Percentiles rank a stretch among this genome's conserved stretches.
phyloP scores from a whole-genome alignment of 2,113 vertebrate genomes.

The Alligator mississippiensis region DNA sequence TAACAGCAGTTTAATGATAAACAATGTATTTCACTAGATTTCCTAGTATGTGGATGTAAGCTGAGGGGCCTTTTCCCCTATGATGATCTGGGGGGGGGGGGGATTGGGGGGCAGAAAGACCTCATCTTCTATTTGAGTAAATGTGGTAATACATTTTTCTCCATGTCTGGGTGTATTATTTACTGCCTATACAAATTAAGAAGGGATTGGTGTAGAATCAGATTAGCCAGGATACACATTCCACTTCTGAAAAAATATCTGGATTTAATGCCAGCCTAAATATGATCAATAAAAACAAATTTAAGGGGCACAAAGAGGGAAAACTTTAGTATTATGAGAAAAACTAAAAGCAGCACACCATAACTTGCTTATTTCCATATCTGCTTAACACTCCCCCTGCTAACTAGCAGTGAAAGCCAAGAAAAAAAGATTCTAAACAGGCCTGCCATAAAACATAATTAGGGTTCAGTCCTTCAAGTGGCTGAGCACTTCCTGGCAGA shows the following conservation, averaged over 20 bases:
- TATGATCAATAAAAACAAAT: slow-evolving; percentile 27
- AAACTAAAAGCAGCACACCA: slow-evolving; percentile 25
- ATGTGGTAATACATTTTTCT: background rate
- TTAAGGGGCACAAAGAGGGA: slow-evolving; percentile 14
- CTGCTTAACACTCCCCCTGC: slow-evolving; percentile 32
- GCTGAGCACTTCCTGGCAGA: background rate
- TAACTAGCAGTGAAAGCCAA: slow-evolving; percentile 25
- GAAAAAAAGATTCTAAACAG: background rate
- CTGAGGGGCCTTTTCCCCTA: too few relatives aligned
- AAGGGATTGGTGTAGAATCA: background rate
- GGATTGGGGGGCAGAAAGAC: too few relatives aligned
- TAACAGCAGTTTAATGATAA: too few relatives aligned
- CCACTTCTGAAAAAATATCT: slow-evolving; percentile 16
- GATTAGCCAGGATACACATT: background rate
- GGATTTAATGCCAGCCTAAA: background rate
- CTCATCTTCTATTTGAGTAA: too few relatives aligned
- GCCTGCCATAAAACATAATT: slow-evolving; percentile 21
- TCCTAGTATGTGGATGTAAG: too few relatives aligned
- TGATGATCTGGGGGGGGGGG: too few relatives aligned
- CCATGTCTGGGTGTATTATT: background rate
- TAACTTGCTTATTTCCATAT: background rate
- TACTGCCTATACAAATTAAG: slow-evolving; percentile 32
- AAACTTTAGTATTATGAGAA: background rate
- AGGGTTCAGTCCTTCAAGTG: slow-evolving; percentile 37
- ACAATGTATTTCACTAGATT: too few relatives aligned